Base-by-base conservation (phyloP, 1,140 invertebrate genomes). In the Eurosta solidaginis region DNA sequence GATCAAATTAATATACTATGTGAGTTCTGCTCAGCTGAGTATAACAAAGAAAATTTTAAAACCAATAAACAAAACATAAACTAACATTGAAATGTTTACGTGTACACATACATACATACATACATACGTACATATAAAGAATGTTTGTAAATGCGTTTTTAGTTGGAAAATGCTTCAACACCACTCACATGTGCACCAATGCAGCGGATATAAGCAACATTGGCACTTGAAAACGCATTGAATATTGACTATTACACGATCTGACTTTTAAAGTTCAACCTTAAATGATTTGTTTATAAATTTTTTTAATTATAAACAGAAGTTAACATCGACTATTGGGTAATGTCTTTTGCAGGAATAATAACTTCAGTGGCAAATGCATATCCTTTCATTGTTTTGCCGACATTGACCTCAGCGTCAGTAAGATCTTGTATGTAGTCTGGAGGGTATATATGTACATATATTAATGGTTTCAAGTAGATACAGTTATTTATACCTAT, bases 271-370 rank as follows among this genome's bases (percentile, higher is more conserved):
- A 22, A 44, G 22, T 74, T 44, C 33, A 74, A 47, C 27, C 5
- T 36, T 78, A 80, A 81, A 81, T 76, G 77, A 81, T 81, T 68
- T 75, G 74, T n/a, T 49, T 80, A 73, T 73, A 54, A 17, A 42
- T 44, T 54, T 45, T 45, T 42, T 59, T 14, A 17, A 76, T 45
- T 77, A 22, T 76, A 22, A 45, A 45, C 36, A 45, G 25, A 59
- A 68, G 42, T 25, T 45, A 20, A 59, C 25, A 22, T 36, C 54
- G 29, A 33, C 54, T 33, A 27, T 25, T 54, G 22, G 12, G 2
- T 0, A 12, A 22, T 27, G 22, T 20, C n/a, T 29, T 59, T 6
- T 5, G 54, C 29, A 59, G 54, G 27, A 36, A 12, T 59, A 9
- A 40, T 40, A n/a, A n/a, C n/a, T 68, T 40, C 12, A 10, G 6